Evolutionary conservation across 2,797 vertebrate genomes (phyloP), one percentile per base, ranked within the genome.

Genomic region (Mastacembelus armatus): DNA sequence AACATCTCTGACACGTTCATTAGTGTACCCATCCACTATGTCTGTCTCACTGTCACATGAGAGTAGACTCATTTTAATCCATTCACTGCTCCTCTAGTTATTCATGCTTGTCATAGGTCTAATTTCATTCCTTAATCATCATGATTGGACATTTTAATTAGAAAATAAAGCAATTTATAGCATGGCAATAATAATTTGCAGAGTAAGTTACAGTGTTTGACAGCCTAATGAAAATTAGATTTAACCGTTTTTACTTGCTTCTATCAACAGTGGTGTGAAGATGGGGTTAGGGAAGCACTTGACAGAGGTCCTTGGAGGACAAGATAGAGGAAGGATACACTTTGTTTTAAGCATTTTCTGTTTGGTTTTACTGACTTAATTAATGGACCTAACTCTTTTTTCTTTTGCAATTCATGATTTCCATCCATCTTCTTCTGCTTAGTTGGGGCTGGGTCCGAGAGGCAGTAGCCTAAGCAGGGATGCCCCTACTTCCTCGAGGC

Each of bases 111-210:
- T 77, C 22, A 60, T 7, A 50, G 16, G 18, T 64, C 52, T 68
- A 55, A 81, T 81, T 83, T 57, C 5, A 43, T 39, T 48, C 30
- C 73, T 70, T 88, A 78, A 90, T 89, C 39, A 51, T 33, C 54
- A 29, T 78, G 52, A 88, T 89, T 87, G 67, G 66, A 83, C 69
- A 71, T 86, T 84, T 83, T 86, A 65, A 91, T 86, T 66, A 73
- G 18, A 58, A 78, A 77, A 81, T 71, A 84, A 78, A 71, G 60
- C 33, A 59, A 79, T 81, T 74, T 66, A 66, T 43, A 49, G 63
- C 52, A 50, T 66, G 63, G 50, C 43, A 70, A 78, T 57, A 40
- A 54, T 62, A 43, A 88, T 84, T 83, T 69, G 40, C 74, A 69
- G 39, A 72, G 50, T 78, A 67, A 66, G 29, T 78, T 77, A 57